These are phyloP conservation scores for Dolichoris vasculosae DNA, from an alignment of 1,140 invertebrate genomes.

Conservation along the genomic window DNA sequence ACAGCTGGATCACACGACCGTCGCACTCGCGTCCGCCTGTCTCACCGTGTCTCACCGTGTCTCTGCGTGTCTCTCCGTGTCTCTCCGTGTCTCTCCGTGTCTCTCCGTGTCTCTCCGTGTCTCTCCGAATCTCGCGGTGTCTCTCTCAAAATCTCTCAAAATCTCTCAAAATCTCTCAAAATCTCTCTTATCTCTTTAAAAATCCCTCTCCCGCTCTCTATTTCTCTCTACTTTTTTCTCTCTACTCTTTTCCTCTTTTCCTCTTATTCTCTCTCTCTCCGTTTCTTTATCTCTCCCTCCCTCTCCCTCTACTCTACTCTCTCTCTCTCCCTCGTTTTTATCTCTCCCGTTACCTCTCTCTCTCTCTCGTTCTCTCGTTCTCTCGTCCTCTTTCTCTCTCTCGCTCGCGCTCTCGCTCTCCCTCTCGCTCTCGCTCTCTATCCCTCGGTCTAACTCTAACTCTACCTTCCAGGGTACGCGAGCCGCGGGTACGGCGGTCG, in stretches of 20 bases:
- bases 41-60: background rate
- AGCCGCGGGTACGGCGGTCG: background rate
- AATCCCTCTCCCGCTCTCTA: no score
- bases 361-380: no score
- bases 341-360: background rate
- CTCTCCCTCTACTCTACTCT: background rate
- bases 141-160: background rate
- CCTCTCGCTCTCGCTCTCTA: background rate
- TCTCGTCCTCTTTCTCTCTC: no score
- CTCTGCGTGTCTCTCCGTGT: background rate
- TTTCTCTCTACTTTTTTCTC: no score
- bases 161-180: background rate
- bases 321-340: background rate
- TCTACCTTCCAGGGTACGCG: background rate
- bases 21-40: background rate
- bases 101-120: no score
- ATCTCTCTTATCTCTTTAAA: no score
- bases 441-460: background rate
- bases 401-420: no score
- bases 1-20: slow-evolving; percentile 26
- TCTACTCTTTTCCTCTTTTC: no score
- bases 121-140: background rate
- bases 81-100: background rate
- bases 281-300: no score
- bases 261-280: no score